Conservation (phyloP, 53 echinoderm and acorn worm genomes). For the Holothuria leucospilota region DNA sequence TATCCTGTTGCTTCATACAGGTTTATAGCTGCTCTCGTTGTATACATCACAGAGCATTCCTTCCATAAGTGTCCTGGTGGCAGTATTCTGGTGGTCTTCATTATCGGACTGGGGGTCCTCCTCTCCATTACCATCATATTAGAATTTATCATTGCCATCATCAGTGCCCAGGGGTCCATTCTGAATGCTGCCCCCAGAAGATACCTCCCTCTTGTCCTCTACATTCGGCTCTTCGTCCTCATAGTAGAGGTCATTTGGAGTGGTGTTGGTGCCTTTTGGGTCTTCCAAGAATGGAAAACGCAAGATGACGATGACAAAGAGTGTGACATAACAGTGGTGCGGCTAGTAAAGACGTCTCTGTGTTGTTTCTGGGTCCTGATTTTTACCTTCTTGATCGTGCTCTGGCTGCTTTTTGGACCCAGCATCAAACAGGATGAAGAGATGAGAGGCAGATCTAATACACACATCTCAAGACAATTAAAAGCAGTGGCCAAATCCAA, state of each 20-base stretch:
- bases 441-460: constrained; percentile 39
- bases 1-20: constrained; percentile 50
- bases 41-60: constrained; percentile 69
- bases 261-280: constrained; percentile 78
- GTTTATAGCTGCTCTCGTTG: constrained; percentile 70
- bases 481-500: constrained; percentile 19
- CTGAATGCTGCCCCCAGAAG: constrained; percentile 66
- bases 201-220: constrained; percentile 76
- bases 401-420: constrained; percentile 48
- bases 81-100: constrained; percentile 73
- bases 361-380: constrained; percentile 42
- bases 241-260: constrained; percentile 84
- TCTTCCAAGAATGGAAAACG: constrained; percentile 58
- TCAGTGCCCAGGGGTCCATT: constrained; percentile 90
- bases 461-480: constrained; percentile 12
- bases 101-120: constrained; percentile 77
- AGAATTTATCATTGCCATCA: constrained; percentile 72
- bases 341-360: constrained; percentile 36
- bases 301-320: background rate
- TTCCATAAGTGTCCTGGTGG: constrained; percentile 70
- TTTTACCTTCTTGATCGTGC: constrained; percentile 6
- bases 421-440: constrained; percentile 18
- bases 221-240: constrained; percentile 83
- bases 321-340: constrained; percentile 37
- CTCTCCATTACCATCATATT: constrained; percentile 75